Evolutionary conservation across 2,888 invertebrate species (phyloP), one percentile per base, ranked within the genome.

Genomic region (Hydrotaea cyrtoneurina): DNA sequence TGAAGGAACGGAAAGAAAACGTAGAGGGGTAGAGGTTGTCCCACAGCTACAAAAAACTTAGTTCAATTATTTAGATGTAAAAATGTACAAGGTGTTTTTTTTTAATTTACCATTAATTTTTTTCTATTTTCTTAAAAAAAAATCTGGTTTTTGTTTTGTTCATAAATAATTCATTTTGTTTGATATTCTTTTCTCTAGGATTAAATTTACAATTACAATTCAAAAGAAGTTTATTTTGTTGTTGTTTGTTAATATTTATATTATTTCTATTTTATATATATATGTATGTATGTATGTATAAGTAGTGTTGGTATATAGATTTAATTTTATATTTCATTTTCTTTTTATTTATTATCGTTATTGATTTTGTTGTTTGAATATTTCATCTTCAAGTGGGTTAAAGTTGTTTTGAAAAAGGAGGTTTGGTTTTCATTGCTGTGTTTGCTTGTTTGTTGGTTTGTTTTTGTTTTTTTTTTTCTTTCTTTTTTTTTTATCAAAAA

Each of bases 351-450:
- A 77, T 83, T 77, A n/a, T n/a, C n/a, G 50, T 50, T 50, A 50
- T 50, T 50, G 50, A 50, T 50, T 50, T 50, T 50, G 50, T 50
- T 50, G 1, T 50, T 55, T 55, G 19, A 55, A 55, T 55, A 55
- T 21, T 21, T 73, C 74, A 75, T 78, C 64, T 84, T 84, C 84
- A 84, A 81, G 84, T 81, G 81, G 84, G 84, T 85, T 85, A 57
- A 62, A 78, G 72, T 85, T 80, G 72, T 13, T 39, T 53, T 59
- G 69, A 26, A 74, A 83, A 53, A 76, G 62, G 73, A 77, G 75
- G 55, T 83, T 77, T 50, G 36, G 72, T 50, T 76, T 62, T 59
- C 59, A 59, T 59, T 59, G 59, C 59, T 59, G 59, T 26, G 26
- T 59, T 59, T 26, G 59, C 26, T 31, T 59, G 10, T 23, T 69